Percentiles rank a stretch among this genome's conserved stretches.
Evolutionary conservation across 2,113 vertebrate genomes (phyloP).

Genomic region (Siniperca knerii): DNA sequence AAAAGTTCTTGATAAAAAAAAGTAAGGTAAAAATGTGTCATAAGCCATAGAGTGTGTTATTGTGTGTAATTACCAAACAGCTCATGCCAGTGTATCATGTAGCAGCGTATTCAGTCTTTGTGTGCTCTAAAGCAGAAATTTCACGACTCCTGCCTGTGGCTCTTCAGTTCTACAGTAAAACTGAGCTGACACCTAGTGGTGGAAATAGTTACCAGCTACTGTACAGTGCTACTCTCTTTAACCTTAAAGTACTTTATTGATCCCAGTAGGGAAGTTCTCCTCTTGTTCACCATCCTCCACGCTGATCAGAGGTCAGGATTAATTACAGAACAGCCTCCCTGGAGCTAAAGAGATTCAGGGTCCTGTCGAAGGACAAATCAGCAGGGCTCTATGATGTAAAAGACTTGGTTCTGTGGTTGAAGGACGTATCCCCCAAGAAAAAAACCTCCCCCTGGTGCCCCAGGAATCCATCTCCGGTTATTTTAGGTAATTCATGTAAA

Average conservation of each 20-base stretch:
- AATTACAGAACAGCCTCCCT: slow-evolving; percentile 42
- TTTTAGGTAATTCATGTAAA: background rate
- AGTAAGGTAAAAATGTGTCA: no score
- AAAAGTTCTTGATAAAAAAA: background rate
- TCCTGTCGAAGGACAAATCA: slow-evolving; percentile 44
- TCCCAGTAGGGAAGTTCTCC: slow-evolving; percentile 33
- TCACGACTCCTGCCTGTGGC: background rate
- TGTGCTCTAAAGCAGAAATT: background rate
- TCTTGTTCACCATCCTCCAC: slow-evolving; percentile 29
- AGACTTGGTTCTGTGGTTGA: slow-evolving; percentile 19
- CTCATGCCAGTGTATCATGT: background rate
- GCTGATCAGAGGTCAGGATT: slow-evolving; percentile 51
- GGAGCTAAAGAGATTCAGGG: slow-evolving; percentile 21
- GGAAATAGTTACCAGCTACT: slow-evolving; percentile 1
- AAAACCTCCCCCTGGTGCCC: background rate
- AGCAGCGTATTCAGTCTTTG: background rate
- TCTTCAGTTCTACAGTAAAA: slow-evolving; percentile 44
- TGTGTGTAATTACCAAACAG: background rate
- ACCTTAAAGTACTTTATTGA: slow-evolving; percentile 44
- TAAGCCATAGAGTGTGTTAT: background rate
- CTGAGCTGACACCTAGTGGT: slow-evolving; percentile 76
- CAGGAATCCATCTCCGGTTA: background rate
- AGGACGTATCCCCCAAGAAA: slow-evolving; percentile 11
- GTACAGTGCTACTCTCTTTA: background rate
- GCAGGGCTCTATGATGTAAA: slow-evolving; percentile 14